These are phyloP conservation scores for Eurytoma adleriae DNA, from an alignment of 2,888 invertebrate species.

Conservation along the genomic window DNA sequence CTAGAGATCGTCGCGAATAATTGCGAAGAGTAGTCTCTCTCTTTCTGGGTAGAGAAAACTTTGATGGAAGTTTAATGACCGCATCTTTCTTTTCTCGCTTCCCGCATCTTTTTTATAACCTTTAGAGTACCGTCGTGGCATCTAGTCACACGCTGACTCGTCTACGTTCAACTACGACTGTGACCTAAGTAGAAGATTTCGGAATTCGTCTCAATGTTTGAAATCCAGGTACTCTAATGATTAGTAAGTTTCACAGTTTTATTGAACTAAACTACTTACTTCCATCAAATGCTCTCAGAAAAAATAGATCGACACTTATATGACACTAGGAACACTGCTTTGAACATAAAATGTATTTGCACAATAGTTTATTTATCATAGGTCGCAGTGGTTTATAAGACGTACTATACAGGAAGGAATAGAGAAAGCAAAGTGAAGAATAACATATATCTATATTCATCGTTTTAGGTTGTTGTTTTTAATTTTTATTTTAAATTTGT, in stretches of 20 bases:
- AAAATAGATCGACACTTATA: constrained; percentile 31
- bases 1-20: too few species aligned
- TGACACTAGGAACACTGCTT: constrained; percentile 24
- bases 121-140: too few species aligned
- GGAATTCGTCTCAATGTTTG: too few species aligned
- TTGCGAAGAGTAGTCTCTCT: background rate
- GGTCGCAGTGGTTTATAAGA: constrained; percentile 25
- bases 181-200: too few species aligned
- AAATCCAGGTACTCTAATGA: too few species aligned
- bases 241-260: too few species aligned
- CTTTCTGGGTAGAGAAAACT: constrained; percentile 18
- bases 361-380: constrained; percentile 1
- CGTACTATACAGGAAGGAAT: constrained; percentile 8
- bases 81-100: background rate
- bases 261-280: background rate
- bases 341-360: constrained; percentile 16
- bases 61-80: constrained; percentile 27
- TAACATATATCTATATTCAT: constrained; percentile 18
- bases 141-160: too few species aligned
- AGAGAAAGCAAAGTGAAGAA: constrained; percentile 39
- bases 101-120: background rate
- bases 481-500: constrained; percentile 15
- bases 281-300: constrained; percentile 36
- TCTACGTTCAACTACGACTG: too few species aligned
- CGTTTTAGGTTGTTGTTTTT: background rate